Conservation (phyloP, 2,797 vertebrate genomes). For the Coreius guichenoti region DNA sequence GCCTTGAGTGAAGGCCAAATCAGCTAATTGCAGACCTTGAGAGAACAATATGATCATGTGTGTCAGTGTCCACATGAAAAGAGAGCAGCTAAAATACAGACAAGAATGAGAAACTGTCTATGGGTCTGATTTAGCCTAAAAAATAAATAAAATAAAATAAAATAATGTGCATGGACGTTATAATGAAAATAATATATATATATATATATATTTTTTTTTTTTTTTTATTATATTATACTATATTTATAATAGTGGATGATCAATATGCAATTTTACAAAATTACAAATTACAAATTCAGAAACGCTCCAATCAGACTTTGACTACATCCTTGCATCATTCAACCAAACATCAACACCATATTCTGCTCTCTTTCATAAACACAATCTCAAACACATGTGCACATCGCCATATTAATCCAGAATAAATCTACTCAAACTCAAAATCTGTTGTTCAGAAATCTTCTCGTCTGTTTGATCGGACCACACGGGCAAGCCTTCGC, state of each 20-base stretch:
- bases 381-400: neutral
- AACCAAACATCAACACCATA: neutral
- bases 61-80: constrained; percentile 1
- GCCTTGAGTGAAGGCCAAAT: constrained; percentile 37
- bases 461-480: too few relatives aligned
- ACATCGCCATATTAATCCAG: neutral
- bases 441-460: neutral
- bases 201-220: too few relatives aligned
- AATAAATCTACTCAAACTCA: neutral
- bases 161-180: too few relatives aligned
- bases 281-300: neutral
- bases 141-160: too few relatives aligned
- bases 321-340: neutral
- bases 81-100: neutral
- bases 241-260: neutral
- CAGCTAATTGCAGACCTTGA: constrained; percentile 73
- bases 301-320: neutral
- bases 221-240: neutral
- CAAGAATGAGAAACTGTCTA: neutral
- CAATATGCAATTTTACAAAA: neutral
- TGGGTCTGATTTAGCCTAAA: neutral
- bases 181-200: too few relatives aligned
- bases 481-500: too few relatives aligned
- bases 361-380: neutral
- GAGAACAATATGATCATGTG: constrained; percentile 60